Evolutionary conservation across 2,113 vertebrate species (phyloP), one percentile per base, ranked within the genome.

Genomic region (Upupa epops): DNA sequence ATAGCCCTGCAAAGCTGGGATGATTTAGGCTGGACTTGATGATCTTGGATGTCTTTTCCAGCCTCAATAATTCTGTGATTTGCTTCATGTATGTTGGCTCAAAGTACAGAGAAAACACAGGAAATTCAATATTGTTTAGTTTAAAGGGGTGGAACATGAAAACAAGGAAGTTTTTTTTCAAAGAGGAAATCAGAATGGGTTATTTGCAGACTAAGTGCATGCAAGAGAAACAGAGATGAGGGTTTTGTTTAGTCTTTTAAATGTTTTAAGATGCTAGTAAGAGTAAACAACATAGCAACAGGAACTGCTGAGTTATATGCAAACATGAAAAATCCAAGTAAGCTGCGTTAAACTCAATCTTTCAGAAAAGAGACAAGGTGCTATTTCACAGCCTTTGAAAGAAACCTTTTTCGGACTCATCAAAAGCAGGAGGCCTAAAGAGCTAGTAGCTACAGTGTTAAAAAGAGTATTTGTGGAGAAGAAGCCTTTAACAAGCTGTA

Each of bases 21-120:
- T 42, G 40, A 42, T 42, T 42, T 42, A 42, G 40, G 40, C 40
- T 42, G 40, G 11, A 42, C 40, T 15, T 42, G 40, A 42, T 42
- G 40, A 42, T 42, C 40, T 42, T 42, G 15, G 40, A 42, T 11
- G 40, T 42, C 40, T 42, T 42, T 42, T 42, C 40, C 11, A 42
- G 40, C 40, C 40, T 42, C 40, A 42, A 42, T 42, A 42, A 42
- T 42, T 42, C 40, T 42, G 40, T 42, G 15, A 42, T 90, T 83
- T 71, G 21, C 18, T 83, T 48, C 1, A 1, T 3, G 0, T 6
- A 1, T 10, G 3, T 37, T 71, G 9, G 60, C 26, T 71, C 11
- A 16, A 73, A 80, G 64, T 17, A n/a, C 7, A 52, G 34, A 25
- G 42, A 55, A 16, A 42, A 40, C 25, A 36, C 2, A 5, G 52